Base-by-base conservation (phyloP, 1,140 invertebrate species). In the Caenorhabditis tropicalis region DNA sequence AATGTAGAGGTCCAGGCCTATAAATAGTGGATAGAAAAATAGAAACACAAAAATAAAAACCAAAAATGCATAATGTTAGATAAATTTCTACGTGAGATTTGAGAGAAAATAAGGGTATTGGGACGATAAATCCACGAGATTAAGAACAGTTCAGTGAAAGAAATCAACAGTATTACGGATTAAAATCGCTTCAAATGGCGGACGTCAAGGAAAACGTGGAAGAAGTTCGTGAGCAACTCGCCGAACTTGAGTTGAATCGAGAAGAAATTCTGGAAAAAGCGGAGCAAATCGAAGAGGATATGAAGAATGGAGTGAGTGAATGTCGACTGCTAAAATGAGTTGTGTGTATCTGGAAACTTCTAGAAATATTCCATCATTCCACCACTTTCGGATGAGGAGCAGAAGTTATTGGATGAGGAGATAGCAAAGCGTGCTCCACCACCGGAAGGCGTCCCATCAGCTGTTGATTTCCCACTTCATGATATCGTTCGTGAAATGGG, bases 371-470 rank as follows among this genome's bases (percentile, higher is more conserved):
- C 33, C 21, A 31, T 74, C 1, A 74, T 74, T 12, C 65, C 65
- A 12, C 65, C 65, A n/a, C n/a, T 74, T 6, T 74, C 65, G 36
- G 82, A 65, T 36, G 82, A 83, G 12, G 84, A 86, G 58, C 74
- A 85, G 58, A 60, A 79, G 12, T 31, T 86, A 12, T 21, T 82
- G 48, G 81, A 82, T n/a, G 46, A 27, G n/a, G 49, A 87, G 43
- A 82, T 74, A 4, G 51, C 60, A 43, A 87, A 87, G 29, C 86
- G 70, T 43, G 65, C 36, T 43, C 36, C 65, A 27, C 36, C 65
- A 10, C 65, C 65, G 24, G 33, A 53, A 60, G 29, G 80, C 27
- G 49, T 87, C 81, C 70, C 87, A 24, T 48, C 36, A 24, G 70
- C 48, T 43, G 70, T 24, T 12, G 39, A 79, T 81, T 81, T 81